Evolutionary conservation across 2,113 vertebrate species (phyloP), one percentile per base, ranked within the genome.

Genomic region (Mola mola): DNA sequence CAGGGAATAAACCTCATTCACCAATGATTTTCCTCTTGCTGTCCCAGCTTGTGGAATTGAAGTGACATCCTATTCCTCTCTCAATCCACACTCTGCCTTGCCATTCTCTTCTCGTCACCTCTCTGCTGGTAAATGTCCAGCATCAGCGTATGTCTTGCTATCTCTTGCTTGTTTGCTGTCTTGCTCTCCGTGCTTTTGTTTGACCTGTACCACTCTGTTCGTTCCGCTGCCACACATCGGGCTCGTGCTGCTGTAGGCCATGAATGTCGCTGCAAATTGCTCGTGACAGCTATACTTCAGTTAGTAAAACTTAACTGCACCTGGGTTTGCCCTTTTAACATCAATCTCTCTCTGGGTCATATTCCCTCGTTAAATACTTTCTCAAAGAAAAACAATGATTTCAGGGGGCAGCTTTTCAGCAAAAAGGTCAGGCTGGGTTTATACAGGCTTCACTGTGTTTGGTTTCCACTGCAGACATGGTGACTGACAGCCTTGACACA

Each of bases 391-490:
- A 11, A 16, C 26, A 66, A 52, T 24, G n/a, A 24, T 47, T 25
- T 9, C 21, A 25, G 12, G 19, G 31, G 44, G 19, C 24, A 21
- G 20, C 5, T 51, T 44, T 49, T 44, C 25, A 60, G 2, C 3
- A 25, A 9, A 26, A 12, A 58, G 64, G 37, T 58, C 59, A 63
- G 2, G 16, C 6, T 15, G 38, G 55, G 46, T 58, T 51, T 4
- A 57, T 21, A 6, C 17, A 24, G 13, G 16, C 26, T 15, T 71
- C 13, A 2, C 11, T 26, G 7, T 43, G 31, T 36, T 26, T 28
- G 31, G 20, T 29, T 28, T 28, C n/a, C 3, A 1, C 17, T 44
- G 38, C 24, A 37, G 46, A 58, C 4, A 9, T 1, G 15, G 22
- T 21, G 46, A 59, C 37, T 16, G 46, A 51, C 37, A 28, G 21